phyloP scores from a whole-genome alignment of 2,113 vertebrate genomes.

The Rynchops niger region DNA sequence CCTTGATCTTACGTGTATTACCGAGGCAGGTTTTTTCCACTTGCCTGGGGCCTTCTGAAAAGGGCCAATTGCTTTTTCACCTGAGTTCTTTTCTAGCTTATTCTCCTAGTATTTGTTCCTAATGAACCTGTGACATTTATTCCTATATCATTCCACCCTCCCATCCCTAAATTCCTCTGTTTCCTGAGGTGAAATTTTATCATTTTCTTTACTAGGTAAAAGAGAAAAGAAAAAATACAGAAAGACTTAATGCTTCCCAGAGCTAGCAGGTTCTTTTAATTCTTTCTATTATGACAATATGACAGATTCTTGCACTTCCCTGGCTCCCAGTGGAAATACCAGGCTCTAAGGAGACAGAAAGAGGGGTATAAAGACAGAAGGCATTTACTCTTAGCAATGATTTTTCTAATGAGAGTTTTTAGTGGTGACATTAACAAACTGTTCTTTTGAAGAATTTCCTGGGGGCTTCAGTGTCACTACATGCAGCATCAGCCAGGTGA shows the following conservation, averaged over 20 bases:
- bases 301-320: conserved; percentile 32
- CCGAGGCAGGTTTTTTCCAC: background rate
- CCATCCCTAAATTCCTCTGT: background rate
- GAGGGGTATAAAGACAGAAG: conserved; percentile 34
- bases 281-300: conserved; percentile 74
- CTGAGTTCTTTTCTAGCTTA: background rate
- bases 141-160: background rate
- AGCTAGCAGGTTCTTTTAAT: conserved; percentile 63
- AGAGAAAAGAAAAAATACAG: background rate
- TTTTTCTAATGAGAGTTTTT: conserved; percentile 56
- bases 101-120: background rate
- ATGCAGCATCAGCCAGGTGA: conserved; percentile 16
- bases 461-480: conserved; percentile 24
- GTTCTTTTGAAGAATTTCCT: conserved; percentile 51
- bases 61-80: conserved; percentile 12
- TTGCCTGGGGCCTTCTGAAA: conserved; percentile 39
- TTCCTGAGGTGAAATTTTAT: conserved; percentile 26
- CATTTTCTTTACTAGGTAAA: background rate
- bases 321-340: conserved; percentile 54
- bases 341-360: background rate
- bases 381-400: conserved; percentile 57
- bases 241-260: background rate
- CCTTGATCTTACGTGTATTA: conserved; percentile 1
- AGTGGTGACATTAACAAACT: conserved; percentile 33
- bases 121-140: conserved; percentile 26